These are phyloP conservation scores for Nasonia giraulti DNA, from an alignment of 1,140 invertebrate genomes.

Conservation along the genomic window DNA sequence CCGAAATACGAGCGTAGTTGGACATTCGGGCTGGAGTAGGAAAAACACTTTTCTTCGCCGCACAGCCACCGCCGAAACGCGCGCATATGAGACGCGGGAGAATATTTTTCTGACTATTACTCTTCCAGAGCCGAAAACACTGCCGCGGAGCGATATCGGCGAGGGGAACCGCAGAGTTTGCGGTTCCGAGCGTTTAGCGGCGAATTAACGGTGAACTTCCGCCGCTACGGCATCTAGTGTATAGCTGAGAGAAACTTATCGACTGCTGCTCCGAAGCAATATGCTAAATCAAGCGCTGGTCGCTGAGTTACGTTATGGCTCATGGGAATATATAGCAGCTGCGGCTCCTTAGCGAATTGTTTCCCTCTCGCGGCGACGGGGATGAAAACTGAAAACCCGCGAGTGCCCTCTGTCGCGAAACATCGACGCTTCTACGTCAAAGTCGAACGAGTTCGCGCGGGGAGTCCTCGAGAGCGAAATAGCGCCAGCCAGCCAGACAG, in stretches of 20 bases:
- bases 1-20: conserved; percentile 66
- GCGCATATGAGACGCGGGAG: conserved; percentile 7
- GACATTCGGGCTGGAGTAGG: conserved; percentile 55
- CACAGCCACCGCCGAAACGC: neutral
- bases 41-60: neutral
- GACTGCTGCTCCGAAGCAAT: neutral
- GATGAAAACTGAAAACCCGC: too few species aligned
- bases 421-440: too few species aligned
- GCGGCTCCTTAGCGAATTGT: neutral
- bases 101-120: conserved; percentile 16
- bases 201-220: conserved; percentile 15
- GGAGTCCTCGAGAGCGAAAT: neutral
- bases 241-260: neutral
- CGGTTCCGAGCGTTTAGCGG: neutral
- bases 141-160: neutral
- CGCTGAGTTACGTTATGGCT: neutral
- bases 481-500: neutral
- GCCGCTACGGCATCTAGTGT: neutral
- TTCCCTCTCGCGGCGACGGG: neutral
- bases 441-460: neutral
- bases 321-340: neutral
- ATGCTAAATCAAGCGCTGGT: conserved; percentile 1
- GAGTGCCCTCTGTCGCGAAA: too few species aligned
- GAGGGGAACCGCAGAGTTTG: neutral
- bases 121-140: neutral